phyloP scores from a whole-genome alignment of 1,140 invertebrate genomes.

The Drosophila nasuta region DNA sequence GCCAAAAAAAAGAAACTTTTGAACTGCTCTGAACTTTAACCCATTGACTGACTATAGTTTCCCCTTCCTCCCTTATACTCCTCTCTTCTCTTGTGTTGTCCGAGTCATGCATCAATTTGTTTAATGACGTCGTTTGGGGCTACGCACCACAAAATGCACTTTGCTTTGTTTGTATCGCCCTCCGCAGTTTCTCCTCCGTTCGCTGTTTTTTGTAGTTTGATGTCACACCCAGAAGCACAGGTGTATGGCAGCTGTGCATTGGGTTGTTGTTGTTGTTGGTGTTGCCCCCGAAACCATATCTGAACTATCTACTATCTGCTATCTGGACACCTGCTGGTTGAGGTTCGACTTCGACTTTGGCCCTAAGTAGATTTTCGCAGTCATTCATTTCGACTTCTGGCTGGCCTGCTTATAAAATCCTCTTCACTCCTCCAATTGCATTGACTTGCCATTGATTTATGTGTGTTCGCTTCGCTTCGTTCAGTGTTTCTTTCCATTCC shows the following conservation, averaged over 20 bases:
- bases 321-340: conserved; percentile 43
- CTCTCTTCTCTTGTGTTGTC: conserved; percentile 7
- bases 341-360: background rate
- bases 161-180: conserved; percentile 27
- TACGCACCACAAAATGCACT: conserved; percentile 46
- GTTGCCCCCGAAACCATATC: conserved; percentile 11
- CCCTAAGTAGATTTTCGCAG: conserved; percentile 64
- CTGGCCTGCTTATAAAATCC: conserved; percentile 34
- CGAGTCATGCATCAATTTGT: conserved; percentile 42
- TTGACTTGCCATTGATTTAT: conserved; percentile 78
- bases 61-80: background rate
- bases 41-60: conserved; percentile 8
- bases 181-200: conserved; percentile 10
- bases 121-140: conserved; percentile 42
- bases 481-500: conserved; percentile 1
- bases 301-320: conserved; percentile 12
- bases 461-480: conserved; percentile 1
- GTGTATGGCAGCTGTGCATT: conserved; percentile 5
- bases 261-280: too few relatives aligned
- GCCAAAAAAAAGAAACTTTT: conserved; percentile 44
- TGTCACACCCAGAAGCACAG: conserved; percentile 1
- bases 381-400: conserved; percentile 59
- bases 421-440: conserved; percentile 13
- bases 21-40: conserved; percentile 51
- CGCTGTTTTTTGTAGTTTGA: conserved; percentile 14